These are phyloP conservation scores for Chrysolina oricalcia DNA, from an alignment of 2,888 invertebrate genomes.

Conservation along the genomic window DNA sequence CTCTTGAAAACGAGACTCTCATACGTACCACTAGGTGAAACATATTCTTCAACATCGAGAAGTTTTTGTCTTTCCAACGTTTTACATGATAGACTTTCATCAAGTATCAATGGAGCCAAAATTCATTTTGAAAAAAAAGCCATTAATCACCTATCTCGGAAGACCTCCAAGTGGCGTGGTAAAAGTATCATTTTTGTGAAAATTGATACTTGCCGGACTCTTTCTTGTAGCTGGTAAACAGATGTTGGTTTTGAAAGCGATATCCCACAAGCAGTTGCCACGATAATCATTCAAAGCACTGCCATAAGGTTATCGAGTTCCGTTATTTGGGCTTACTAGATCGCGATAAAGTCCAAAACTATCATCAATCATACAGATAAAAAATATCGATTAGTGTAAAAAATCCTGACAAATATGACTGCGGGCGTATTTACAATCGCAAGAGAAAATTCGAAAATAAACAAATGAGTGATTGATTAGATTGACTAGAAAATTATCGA, in stretches of 20 bases:
- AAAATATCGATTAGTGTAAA: conserved; percentile 19
- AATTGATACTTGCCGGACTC: conserved; percentile 37
- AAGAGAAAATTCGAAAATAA: conserved; percentile 17
- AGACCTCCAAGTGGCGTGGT: conserved; percentile 18
- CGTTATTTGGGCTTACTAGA: conserved; percentile 14
- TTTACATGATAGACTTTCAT: too few species aligned
- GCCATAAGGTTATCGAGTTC: conserved; percentile 12
- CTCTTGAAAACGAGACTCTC: too few species aligned
- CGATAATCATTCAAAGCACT: conserved; percentile 14
- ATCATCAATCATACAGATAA: conserved; percentile 22
- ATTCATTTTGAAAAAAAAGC: neutral
- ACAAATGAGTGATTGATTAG: conserved; percentile 22
- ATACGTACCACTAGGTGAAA: too few species aligned
- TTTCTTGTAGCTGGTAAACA: conserved; percentile 35
- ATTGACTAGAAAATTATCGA: neutral
- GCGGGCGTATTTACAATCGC: neutral
- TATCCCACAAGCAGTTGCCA: conserved; percentile 40
- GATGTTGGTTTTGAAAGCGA: conserved; percentile 44
- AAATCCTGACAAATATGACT: conserved; percentile 23
- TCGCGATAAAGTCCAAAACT: conserved; percentile 23
- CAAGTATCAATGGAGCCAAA: too few species aligned
- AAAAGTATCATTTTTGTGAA: conserved; percentile 32
- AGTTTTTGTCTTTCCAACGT: too few species aligned
- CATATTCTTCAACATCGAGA: too few species aligned
- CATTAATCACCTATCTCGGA: conserved; percentile 27